Conservation (phyloP, 2,888 invertebrate species). For the Polia nebulosa region DNA sequence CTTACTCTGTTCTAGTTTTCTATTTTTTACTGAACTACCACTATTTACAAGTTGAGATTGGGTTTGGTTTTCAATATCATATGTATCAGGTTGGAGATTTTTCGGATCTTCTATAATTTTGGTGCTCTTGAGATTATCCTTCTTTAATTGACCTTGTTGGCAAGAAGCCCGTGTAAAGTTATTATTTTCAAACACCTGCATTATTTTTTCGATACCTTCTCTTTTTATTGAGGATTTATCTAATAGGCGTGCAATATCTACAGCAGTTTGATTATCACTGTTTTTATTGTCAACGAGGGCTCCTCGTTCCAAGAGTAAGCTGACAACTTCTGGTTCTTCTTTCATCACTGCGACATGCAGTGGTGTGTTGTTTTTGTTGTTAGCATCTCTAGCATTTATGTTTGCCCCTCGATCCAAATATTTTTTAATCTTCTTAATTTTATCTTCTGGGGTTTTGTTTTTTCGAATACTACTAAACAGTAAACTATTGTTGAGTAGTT, state of each 20-base stretch:
- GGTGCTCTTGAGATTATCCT: background rate
- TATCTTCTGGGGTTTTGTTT: constrained; percentile 41
- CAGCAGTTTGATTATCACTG: constrained; percentile 53
- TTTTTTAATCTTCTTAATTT: constrained; percentile 50
- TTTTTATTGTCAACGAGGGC: constrained; percentile 54
- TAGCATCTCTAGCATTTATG: constrained; percentile 64
- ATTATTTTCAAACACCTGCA: constrained; percentile 14
- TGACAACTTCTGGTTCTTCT: constrained; percentile 55
- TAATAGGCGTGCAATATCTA: constrained; percentile 53
- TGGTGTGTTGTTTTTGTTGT: constrained; percentile 61
- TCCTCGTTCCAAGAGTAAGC: constrained; percentile 56
- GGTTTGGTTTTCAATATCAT: background rate
- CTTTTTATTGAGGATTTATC: background rate
- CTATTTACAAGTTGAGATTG: background rate
- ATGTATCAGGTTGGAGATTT: background rate
- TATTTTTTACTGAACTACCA: background rate
- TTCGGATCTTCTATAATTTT: background rate
- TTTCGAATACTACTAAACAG: constrained; percentile 57
- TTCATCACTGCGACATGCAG: constrained; percentile 64
- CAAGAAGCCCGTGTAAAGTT: too few relatives aligned
- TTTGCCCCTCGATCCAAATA: constrained; percentile 63
- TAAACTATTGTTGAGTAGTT: constrained; percentile 53
- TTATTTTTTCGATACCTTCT: constrained; percentile 14
- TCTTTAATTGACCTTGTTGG: background rate
- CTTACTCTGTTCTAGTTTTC: background rate